These are phyloP conservation scores for Drosophila mimica DNA, from an alignment of 2,888 invertebrate genomes.

Conservation along the genomic window DNA sequence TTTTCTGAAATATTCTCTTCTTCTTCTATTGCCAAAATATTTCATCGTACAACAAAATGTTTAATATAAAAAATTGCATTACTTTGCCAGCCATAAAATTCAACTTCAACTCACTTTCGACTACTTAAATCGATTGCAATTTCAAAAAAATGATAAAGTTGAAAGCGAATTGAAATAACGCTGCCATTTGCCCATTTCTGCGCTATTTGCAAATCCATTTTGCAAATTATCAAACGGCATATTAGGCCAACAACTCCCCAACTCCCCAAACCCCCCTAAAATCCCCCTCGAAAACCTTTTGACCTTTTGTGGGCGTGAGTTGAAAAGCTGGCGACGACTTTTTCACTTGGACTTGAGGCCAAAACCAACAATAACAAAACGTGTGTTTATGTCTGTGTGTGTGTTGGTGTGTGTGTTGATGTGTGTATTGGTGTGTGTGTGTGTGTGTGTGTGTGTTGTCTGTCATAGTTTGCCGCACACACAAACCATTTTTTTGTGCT, in stretches of 20 bases:
- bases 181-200: background rate
- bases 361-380: slow-evolving; percentile 8
- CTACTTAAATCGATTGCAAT: slow-evolving; percentile 30
- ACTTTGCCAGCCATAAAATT: background rate
- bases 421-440: background rate
- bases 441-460: slow-evolving; percentile 4
- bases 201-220: slow-evolving; percentile 49
- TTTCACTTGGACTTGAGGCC: slow-evolving; percentile 45
- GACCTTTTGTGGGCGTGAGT: slow-evolving; percentile 15
- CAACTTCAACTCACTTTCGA: background rate
- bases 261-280: background rate
- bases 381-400: background rate
- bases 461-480: slow-evolving; percentile 18
- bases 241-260: slow-evolving; percentile 17
- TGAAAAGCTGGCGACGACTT: slow-evolving; percentile 19
- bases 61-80: background rate
- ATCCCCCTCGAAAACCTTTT: slow-evolving; percentile 5
- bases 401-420: background rate
- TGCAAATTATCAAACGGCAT: slow-evolving; percentile 54
- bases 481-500: slow-evolving; percentile 18
- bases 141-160: background rate
- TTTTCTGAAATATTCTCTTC: background rate
- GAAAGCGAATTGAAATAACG: background rate
- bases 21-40: background rate
- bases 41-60: background rate